phyloP scores from a whole-genome alignment of 2,113 vertebrate species.

The Puntigrus tetrazona region DNA sequence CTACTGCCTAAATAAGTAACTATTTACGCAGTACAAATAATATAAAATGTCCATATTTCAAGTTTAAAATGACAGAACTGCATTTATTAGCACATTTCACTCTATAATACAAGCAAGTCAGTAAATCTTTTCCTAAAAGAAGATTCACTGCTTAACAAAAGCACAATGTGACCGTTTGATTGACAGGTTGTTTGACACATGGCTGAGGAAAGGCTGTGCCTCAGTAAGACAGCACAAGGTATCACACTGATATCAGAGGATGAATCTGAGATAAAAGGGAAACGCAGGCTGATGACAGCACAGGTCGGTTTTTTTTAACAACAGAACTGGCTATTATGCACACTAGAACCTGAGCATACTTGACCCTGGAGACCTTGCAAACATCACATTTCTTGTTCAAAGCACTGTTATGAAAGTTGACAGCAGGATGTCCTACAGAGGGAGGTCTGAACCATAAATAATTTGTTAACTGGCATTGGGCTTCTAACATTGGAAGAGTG shows the following conservation, averaged over 20 bases:
- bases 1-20: background rate
- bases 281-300: conserved; percentile 22
- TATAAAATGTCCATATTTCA: background rate
- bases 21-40: background rate
- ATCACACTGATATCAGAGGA: background rate
- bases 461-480: background rate
- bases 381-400: background rate
- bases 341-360: background rate
- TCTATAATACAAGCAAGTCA: background rate
- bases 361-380: background rate
- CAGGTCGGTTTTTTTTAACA: background rate
- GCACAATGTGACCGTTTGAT: conserved; percentile 14
- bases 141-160: conserved; percentile 3
- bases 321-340: background rate
- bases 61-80: background rate
- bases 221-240: conserved; percentile 7
- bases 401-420: background rate
- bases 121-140: background rate
- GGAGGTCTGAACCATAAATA: background rate
- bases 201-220: conserved; percentile 7
- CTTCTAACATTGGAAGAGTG: background rate
- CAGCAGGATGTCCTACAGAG: background rate
- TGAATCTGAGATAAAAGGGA: background rate
- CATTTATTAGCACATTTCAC: background rate
- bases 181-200: conserved; percentile 10